phyloP scores from a whole-genome alignment of 2,113 vertebrate species.

The Pygoscelis antarcticus region DNA sequence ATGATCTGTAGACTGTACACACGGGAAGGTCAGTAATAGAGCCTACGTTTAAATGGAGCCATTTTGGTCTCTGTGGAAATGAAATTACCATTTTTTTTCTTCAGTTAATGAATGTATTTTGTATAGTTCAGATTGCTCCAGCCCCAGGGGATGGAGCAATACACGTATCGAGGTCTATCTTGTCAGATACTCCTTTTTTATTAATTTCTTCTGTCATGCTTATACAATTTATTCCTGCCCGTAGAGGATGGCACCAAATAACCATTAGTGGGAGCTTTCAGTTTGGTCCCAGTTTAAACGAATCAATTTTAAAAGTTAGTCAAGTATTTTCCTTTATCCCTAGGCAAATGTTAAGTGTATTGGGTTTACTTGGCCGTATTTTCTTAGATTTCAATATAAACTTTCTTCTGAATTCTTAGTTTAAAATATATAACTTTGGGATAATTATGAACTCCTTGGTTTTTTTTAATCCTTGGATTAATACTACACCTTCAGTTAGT shows the following conservation, averaged over 20 bases:
- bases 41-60: not conserved
- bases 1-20: not conserved
- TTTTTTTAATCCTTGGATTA: not conserved
- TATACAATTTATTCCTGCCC: not conserved
- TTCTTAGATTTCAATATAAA: not conserved
- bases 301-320: not conserved
- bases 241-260: not conserved
- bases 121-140: not conserved
- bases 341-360: not conserved
- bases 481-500: not conserved
- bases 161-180: not conserved
- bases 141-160: not conserved
- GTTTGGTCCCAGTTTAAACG: not conserved
- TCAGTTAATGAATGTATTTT: slow-evolving; percentile 18
- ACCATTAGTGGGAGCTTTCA: not conserved
- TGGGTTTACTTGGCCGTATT: not conserved
- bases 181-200: not conserved
- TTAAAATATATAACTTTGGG: not conserved
- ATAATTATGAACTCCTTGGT: not conserved
- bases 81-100: not conserved
- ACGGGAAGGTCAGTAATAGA: not conserved
- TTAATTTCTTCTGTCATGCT: not conserved
- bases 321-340: not conserved
- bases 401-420: not conserved
- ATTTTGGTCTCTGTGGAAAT: not conserved